Conservation (phyloP, 1,140 invertebrate genomes). For the Dreissena polymorpha region DNA sequence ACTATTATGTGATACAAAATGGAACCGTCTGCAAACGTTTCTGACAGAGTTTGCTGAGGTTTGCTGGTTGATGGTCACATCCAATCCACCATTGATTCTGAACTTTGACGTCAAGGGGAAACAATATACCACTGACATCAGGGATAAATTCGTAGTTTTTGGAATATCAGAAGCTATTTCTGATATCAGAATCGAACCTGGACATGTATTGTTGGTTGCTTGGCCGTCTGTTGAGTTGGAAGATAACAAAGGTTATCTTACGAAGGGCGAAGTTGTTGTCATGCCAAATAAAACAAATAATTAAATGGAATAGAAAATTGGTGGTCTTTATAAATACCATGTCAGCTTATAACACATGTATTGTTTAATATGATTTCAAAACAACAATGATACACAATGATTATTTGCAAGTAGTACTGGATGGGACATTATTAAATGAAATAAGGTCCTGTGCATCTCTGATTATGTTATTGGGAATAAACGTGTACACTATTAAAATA, state of each 20-base stretch:
- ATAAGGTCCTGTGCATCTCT: too few relatives aligned
- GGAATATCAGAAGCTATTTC: neutral
- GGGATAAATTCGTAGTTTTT: neutral
- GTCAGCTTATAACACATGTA: too few relatives aligned
- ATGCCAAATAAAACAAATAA: neutral
- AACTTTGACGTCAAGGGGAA: conserved; percentile 7
- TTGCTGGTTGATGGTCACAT: neutral
- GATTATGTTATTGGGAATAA: too few relatives aligned
- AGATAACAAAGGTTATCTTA: neutral
- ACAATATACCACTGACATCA: neutral
- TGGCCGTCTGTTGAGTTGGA: neutral
- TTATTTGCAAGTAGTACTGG: too few relatives aligned
- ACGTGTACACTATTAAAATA: too few relatives aligned
- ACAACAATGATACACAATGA: too few relatives aligned
- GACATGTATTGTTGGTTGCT: neutral
- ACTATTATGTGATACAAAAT: neutral
- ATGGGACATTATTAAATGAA: too few relatives aligned
- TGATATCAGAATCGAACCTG: neutral
- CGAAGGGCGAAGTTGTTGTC: conserved; percentile 10
- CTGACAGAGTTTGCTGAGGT: neutral
- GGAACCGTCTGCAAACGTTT: neutral
- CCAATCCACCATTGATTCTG: neutral
- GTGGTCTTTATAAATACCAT: too few relatives aligned
- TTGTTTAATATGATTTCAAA: too few relatives aligned
- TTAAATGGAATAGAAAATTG: too few relatives aligned